Percentiles rank a stretch among this genome's conserved stretches.
Evolutionary conservation across 2,888 invertebrate genomes (phyloP).

Genomic region (Cryptus armator): DNA sequence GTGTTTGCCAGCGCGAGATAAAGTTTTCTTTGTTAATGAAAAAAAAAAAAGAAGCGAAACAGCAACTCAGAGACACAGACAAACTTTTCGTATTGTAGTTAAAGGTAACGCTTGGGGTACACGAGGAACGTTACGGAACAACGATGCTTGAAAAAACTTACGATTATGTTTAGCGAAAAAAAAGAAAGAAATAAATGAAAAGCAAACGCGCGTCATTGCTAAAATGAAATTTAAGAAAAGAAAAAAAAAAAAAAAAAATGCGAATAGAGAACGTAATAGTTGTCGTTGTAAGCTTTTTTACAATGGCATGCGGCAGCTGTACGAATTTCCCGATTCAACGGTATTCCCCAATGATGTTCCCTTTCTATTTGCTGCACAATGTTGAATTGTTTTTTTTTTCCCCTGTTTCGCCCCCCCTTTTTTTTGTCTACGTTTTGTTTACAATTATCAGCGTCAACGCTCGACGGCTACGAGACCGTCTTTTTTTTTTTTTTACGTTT

Average conservation of each 20-base stretch:
- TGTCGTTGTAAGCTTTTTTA: constrained; percentile 51
- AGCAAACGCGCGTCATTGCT: constrained; percentile 64
- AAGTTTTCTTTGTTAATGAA: constrained; percentile 32
- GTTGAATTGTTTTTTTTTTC: constrained; percentile 79
- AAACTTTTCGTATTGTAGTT: constrained; percentile 59
- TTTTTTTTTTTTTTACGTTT: constrained; percentile 77
- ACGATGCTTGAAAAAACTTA: constrained; percentile 7
- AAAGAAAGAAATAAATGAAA: constrained; percentile 3
- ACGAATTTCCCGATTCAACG: constrained; percentile 78
- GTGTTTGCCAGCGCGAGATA: background rate
- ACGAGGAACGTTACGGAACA: constrained; percentile 16
- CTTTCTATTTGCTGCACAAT: constrained; percentile 80
- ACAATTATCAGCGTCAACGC: constrained; percentile 79
- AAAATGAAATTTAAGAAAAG: constrained; percentile 73
- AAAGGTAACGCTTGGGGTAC: constrained; percentile 56
- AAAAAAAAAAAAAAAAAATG: constrained; percentile 22
- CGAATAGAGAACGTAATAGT: constrained; percentile 41
- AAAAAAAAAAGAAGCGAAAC: constrained; percentile 13
- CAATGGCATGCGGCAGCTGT: constrained; percentile 76
- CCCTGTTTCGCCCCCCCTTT: constrained; percentile 29
- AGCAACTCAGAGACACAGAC: constrained; percentile 6
- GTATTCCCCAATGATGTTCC: constrained; percentile 82
- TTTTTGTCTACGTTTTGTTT: constrained; percentile 74
- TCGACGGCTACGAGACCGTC: constrained; percentile 73
- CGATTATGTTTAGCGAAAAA: constrained; percentile 22